Conservation (phyloP, 2,797 vertebrate species). For the Denticeps clupeoides region DNA sequence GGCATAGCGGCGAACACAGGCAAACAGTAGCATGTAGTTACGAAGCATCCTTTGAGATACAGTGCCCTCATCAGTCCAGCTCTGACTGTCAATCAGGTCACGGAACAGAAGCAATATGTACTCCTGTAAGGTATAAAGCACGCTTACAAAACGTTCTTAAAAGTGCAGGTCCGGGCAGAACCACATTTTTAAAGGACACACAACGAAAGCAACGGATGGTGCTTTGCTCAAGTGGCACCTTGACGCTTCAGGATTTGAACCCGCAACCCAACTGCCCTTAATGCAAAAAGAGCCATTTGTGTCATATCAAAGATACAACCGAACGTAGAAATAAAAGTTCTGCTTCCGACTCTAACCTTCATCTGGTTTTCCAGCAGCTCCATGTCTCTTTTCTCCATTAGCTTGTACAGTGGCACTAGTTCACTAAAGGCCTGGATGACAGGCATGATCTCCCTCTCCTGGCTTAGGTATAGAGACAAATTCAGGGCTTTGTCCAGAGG, state of each 20-base stretch:
- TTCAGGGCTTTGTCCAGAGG: slow-evolving; percentile 76
- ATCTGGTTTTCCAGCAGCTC: slow-evolving; percentile 58
- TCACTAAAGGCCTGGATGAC: slow-evolving; percentile 74
- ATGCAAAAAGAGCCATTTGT: no score
- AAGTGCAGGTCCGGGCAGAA: no score
- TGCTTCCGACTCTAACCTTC: slow-evolving; percentile 53
- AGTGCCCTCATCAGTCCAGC: slow-evolving; percentile 72
- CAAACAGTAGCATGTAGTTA: slow-evolving; percentile 65
- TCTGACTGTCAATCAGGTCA: slow-evolving; percentile 67
- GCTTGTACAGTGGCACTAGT: slow-evolving; percentile 75
- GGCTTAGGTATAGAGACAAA: slow-evolving; percentile 74
- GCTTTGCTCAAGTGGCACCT: no score
- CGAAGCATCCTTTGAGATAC: slow-evolving; percentile 66
- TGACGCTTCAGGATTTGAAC: no score
- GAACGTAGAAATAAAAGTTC: no score
- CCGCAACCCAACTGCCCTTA: no score
- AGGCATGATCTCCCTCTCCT: slow-evolving; percentile 70
- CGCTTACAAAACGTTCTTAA: no score
- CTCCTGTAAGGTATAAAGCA: no score
- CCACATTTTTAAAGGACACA: no score
- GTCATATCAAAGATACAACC: no score
- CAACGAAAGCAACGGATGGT: no score
- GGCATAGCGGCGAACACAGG: slow-evolving; percentile 60
- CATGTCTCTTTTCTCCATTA: slow-evolving; percentile 82
- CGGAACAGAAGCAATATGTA: slow-evolving; percentile 70